Evolutionary conservation across 2,113 vertebrate genomes (phyloP), one percentile per base, ranked within the genome.

Genomic region (Tetrax tetrax): DNA sequence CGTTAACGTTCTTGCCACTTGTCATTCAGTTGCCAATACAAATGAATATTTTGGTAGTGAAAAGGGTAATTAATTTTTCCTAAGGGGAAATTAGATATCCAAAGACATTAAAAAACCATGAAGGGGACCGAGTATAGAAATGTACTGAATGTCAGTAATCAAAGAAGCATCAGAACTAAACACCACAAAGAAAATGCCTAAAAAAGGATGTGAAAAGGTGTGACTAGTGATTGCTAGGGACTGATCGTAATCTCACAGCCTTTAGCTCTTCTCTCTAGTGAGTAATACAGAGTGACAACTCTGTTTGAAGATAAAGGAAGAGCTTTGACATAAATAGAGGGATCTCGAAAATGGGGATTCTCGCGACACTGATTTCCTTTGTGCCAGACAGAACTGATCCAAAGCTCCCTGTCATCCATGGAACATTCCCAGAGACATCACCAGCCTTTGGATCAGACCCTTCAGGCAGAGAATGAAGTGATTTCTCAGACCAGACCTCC

Each of bases 401-500:
- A 83, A 35, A 83, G 50, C 53, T 61, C 61, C 38, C 69, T 71
- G 51, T 7, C 51, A 5, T 1, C 43, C 5, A 1, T 8, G n/a
- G 24, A 66, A 35, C 11, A 22, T 68, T n/a, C 64, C 64, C 68
- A 54, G 69, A 45, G 37, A 61, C 29, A 60, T 22, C 56, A 77
- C 41, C 14, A 43, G 41, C 41, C 70, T 84, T 85, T 88, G 50
- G 50, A 66, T 90, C 74, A 85, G 63, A 11, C 21, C 48, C 33
- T 70, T 31, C 25, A 23, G 64, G 15, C 18, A 6, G 18, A 43
- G 64, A 91, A 37, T 7, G 31, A 50, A 83, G 33, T 3, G 54
- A 16, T 53, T 77, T 57, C 70, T 83, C 60, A 74, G 89, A 74
- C 27, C 54, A 4, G 98, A 99, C 99, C 99, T 98, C 99, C 99